Evolutionary conservation across 2,113 vertebrate species (phyloP).

Genomic region (Catharus minimus): DNA sequence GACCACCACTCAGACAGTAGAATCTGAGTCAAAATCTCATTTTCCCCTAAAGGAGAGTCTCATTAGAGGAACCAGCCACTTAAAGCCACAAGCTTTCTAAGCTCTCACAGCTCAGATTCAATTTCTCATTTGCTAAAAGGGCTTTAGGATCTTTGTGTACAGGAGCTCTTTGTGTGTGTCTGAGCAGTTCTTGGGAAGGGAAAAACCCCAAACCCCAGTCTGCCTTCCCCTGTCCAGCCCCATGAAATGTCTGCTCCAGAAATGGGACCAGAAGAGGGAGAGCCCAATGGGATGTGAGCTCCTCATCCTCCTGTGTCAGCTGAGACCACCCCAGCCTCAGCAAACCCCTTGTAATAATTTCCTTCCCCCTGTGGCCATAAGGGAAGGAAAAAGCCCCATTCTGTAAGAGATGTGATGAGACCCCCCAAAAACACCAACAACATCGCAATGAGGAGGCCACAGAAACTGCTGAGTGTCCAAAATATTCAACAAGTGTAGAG

Average conservation of each 20-base stretch:
- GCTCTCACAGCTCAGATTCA: background rate
- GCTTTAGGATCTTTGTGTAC: background rate
- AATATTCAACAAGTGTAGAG: accelerated
- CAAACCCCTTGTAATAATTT: background rate
- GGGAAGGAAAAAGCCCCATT: background rate
- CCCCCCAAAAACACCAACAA: accelerated
- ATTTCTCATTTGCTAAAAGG: background rate
- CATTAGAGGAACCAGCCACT: background rate
- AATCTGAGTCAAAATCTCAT: background rate
- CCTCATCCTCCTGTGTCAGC: accelerated
- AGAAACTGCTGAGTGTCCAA: background rate
- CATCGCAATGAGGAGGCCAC: background rate
- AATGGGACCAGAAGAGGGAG: background rate
- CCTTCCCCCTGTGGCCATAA: background rate
- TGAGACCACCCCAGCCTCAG: background rate
- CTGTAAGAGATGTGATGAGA: background rate
- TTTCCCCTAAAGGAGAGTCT: background rate
- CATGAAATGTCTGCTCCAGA: background rate
- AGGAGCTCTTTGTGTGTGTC: background rate
- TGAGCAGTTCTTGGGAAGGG: background rate
- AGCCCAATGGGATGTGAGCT: background rate
- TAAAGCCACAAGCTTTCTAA: background rate
- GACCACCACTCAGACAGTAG: background rate
- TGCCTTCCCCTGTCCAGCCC: background rate
- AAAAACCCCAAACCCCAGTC: background rate